Evolutionary conservation across 2,797 vertebrate genomes (phyloP).

Genomic region (Rhinoraja longicauda): DNA sequence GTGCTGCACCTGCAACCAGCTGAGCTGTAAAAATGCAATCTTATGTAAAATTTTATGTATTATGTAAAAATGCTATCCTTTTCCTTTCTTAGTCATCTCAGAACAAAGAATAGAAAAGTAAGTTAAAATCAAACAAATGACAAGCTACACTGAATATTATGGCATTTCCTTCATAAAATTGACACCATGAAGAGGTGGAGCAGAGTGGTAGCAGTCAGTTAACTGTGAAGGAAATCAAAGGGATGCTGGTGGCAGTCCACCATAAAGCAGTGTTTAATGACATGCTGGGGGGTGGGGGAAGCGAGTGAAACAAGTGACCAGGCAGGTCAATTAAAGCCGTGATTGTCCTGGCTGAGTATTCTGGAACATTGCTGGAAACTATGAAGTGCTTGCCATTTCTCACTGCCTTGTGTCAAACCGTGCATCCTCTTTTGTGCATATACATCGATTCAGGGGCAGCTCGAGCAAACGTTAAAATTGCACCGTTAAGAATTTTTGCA

Average conservation of each 20-base stretch:
- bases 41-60: too few relatives aligned
- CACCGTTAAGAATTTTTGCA: neutral
- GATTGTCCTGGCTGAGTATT: neutral
- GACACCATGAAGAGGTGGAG: neutral
- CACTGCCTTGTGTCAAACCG: neutral
- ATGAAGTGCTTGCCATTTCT: slow-evolving; percentile 13
- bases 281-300: slow-evolving; percentile 27
- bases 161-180: slow-evolving; percentile 25
- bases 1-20: too few relatives aligned
- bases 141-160: neutral
- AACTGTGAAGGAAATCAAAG: slow-evolving; percentile 41
- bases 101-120: neutral
- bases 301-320: slow-evolving; percentile 39
- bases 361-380: neutral
- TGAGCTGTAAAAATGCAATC: neutral
- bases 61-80: neutral
- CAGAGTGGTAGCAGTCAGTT: slow-evolving; percentile 7
- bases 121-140: neutral
- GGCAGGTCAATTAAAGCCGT: slow-evolving; percentile 41
- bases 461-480: neutral
- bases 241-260: slow-evolving; percentile 41
- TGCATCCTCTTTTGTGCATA: neutral
- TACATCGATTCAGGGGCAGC: neutral
- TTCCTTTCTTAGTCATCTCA: neutral
- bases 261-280: slow-evolving; percentile 38